phyloP scores from a whole-genome alignment of 2,797 vertebrate genomes.

The Nothura maculosa region DNA sequence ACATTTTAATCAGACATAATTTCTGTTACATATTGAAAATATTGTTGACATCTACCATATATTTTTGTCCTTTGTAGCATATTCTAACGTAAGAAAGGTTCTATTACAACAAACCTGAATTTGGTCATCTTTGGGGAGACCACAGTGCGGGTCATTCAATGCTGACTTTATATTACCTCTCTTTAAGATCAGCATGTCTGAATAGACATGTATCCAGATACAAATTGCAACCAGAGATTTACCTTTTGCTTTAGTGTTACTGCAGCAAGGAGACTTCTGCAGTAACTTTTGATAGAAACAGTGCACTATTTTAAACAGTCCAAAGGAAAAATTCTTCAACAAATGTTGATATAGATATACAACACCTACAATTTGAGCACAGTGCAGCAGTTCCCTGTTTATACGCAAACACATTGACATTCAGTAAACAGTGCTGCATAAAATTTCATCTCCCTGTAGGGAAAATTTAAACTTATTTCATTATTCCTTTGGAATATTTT shows the following conservation, averaged over 20 bases:
- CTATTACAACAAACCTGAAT: background rate
- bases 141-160: background rate
- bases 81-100: background rate
- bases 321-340: slow-evolving; percentile 42
- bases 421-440: slow-evolving; percentile 76
- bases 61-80: background rate
- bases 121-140: background rate
- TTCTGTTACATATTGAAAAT: background rate
- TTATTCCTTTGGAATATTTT: slow-evolving; percentile 80
- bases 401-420: slow-evolving; percentile 75
- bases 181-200: background rate
- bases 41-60: background rate
- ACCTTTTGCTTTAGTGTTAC: background rate
- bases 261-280: background rate
- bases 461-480: slow-evolving; percentile 78
- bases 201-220: background rate
- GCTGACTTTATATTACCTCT: background rate
- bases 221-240: background rate
- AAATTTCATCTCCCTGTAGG: slow-evolving; percentile 78
- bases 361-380: background rate
- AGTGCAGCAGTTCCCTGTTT: slow-evolving; percentile 45
- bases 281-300: background rate
- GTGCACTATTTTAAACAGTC: slow-evolving; percentile 4
- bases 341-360: slow-evolving; percentile 32
- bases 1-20: background rate